phyloP scores from a whole-genome alignment of 2,113 vertebrate genomes.

The Ptychochromis oligacanthus region DNA sequence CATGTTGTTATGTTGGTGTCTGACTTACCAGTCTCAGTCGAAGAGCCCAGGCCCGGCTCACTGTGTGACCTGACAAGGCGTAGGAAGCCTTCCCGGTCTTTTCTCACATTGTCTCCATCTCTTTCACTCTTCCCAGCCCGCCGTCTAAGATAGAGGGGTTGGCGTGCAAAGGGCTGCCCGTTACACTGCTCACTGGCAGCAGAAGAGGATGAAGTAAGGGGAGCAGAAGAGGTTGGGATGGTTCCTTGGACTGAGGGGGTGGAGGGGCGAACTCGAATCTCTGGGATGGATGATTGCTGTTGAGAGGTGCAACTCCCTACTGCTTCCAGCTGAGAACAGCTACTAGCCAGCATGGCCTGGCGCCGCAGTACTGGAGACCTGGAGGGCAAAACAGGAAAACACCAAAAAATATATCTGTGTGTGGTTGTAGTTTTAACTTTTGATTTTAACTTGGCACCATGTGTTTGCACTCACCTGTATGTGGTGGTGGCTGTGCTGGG shows the following conservation, averaged over 20 bases:
- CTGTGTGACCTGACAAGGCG: conserved; percentile 87
- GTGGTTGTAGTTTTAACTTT: neutral
- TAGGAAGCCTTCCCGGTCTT: conserved; percentile 60
- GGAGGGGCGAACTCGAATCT: conserved; percentile 82
- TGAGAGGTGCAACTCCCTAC: conserved; percentile 68
- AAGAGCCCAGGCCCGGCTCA: conserved; percentile 86
- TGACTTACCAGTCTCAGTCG: conserved; percentile 77
- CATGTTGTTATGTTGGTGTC: neutral
- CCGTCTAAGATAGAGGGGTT: conserved; percentile 71
- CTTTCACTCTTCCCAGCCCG: conserved; percentile 70
- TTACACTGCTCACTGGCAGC: conserved; percentile 33
- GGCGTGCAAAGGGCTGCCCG: conserved; percentile 4
- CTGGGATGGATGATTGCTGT: conserved; percentile 79
- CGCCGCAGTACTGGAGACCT: conserved; percentile 80
- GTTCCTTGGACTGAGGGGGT: conserved; percentile 50
- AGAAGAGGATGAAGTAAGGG: conserved; percentile 7
- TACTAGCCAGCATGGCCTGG: conserved; percentile 84
- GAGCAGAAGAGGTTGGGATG: conserved; percentile 28
- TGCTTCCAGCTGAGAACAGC: conserved; percentile 91
- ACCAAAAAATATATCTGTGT: neutral
- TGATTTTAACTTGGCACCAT: neutral
- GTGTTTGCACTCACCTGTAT: conserved; percentile 66
- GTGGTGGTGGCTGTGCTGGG: conserved; percentile 82
- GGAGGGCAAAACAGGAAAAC: neutral
- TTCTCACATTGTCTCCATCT: conserved; percentile 59